Conservation (phyloP, 2,797 vertebrate genomes). For the Rachycentron canadum region DNA sequence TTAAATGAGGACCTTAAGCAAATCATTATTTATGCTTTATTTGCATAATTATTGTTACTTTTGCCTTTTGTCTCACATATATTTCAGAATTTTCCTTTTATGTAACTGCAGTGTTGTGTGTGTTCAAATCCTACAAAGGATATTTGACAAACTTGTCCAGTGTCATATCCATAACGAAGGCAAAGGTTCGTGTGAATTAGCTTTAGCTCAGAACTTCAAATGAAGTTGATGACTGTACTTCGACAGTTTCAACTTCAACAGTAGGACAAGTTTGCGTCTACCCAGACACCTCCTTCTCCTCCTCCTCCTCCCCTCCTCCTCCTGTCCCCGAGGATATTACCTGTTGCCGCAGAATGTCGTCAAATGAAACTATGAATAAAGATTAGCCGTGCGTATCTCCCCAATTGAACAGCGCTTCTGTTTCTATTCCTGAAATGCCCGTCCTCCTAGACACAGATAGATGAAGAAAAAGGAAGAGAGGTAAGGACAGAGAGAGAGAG, state of each 20-base stretch:
- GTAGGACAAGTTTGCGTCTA: conserved; percentile 8
- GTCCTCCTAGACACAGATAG: conserved; percentile 52
- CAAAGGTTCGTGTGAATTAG: not conserved
- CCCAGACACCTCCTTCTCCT: conserved; percentile 3
- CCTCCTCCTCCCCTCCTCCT: not conserved
- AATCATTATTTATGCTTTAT: too few relatives aligned
- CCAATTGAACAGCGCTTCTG: conserved; percentile 42
- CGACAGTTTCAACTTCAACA: not conserved
- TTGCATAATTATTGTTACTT: too few relatives aligned
- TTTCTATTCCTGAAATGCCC: conserved; percentile 61
- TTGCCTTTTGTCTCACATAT: too few relatives aligned
- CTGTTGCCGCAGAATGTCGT: conserved; percentile 38
- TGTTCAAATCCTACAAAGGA: too few relatives aligned
- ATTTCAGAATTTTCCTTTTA: too few relatives aligned
- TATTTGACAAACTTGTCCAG: too few relatives aligned
- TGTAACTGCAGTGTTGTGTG: too few relatives aligned
- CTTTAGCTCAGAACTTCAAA: not conserved
- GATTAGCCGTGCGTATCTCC: conserved; percentile 59
- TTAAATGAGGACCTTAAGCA: too few relatives aligned
- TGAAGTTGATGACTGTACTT: conserved; percentile 1
- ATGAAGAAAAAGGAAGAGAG: conserved; percentile 30
- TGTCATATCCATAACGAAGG: not conserved
- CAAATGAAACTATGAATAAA: conserved; percentile 73
- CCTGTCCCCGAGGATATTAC: conserved; percentile 53
- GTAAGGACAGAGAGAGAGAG: not conserved